These are phyloP conservation scores for Thelaira solivaga DNA, from an alignment of 2,888 invertebrate genomes.

Conservation along the genomic window DNA sequence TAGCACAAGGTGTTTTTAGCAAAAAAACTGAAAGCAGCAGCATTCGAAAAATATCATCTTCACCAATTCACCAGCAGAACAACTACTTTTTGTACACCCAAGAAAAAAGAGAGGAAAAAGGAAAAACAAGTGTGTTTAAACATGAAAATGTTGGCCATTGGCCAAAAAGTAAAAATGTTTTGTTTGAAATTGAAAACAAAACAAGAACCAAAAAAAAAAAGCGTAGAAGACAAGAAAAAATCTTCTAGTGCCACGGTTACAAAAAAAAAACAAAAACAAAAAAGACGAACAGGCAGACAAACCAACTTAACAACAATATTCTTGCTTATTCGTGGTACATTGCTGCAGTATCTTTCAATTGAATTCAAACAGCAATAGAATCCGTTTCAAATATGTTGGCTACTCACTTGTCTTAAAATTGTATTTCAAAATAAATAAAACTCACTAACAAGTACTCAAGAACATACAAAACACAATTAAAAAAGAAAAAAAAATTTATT, in stretches of 20 bases:
- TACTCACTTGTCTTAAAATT: neutral
- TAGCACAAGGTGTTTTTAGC: constrained; percentile 17
- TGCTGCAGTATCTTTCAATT: constrained; percentile 30
- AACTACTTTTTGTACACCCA: constrained; percentile 41
- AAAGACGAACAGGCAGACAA: constrained; percentile 28
- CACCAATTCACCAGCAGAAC: constrained; percentile 36
- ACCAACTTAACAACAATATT: constrained; percentile 22
- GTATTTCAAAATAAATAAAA: constrained; percentile 27
- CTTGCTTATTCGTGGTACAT: constrained; percentile 5
- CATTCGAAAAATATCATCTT: constrained; percentile 43
- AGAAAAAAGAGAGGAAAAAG: constrained; percentile 4
- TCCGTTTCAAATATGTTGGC: constrained; percentile 28
- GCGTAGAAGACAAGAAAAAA: constrained; percentile 10
- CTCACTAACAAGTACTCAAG: constrained; percentile 21
- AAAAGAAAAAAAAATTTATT: no score
- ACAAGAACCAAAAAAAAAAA: neutral
- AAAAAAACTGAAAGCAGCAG: constrained; percentile 17
- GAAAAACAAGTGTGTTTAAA: constrained; percentile 52
- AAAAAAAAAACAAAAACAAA: constrained; percentile 44
- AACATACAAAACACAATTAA: constrained; percentile 5
- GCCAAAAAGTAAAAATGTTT: constrained; percentile 55
- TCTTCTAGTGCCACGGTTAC: constrained; percentile 53
- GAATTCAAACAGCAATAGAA: constrained; percentile 27
- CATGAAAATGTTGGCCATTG: constrained; percentile 54
- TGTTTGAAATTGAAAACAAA: constrained; percentile 42